phyloP scores from a whole-genome alignment of 2,113 vertebrate genomes.

The Phoxinus phoxinus region DNA sequence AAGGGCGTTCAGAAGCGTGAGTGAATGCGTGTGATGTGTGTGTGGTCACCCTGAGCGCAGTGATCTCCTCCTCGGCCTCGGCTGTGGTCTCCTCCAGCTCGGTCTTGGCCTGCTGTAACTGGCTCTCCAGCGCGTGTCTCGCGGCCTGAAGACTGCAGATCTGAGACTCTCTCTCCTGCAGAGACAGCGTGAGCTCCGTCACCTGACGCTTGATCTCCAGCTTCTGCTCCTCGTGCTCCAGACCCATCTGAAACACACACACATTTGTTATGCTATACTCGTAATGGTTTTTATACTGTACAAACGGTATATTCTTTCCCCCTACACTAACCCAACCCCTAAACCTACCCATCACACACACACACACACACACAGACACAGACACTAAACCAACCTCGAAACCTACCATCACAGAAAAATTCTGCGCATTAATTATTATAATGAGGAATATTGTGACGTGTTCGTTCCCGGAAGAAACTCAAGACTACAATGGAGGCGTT shows the following conservation, averaged over 20 bases:
- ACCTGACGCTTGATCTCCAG: conserved; percentile 95
- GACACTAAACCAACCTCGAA: no score
- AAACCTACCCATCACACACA: no score
- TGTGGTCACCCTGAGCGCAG: conserved; percentile 88
- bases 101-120: conserved; percentile 94
- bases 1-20: no score
- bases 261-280: neutral
- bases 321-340: no score
- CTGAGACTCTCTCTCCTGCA: conserved; percentile 96
- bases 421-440: no score
- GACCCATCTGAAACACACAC: conserved; percentile 81
- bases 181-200: conserved; percentile 91
- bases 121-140: conserved; percentile 89
- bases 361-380: no score
- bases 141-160: conserved; percentile 92
- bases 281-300: no score
- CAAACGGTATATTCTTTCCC: no score
- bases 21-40: neutral
- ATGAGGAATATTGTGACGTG: no score
- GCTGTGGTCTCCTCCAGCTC: conserved; percentile 97
- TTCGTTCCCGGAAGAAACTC: no score
- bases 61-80: conserved; percentile 97
- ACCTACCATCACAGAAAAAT: no score
- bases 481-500: no score
- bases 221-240: conserved; percentile 96